These are phyloP conservation scores for Polydrusus tereticollis DNA, from an alignment of 2,888 invertebrate genomes.

Conservation along the genomic window DNA sequence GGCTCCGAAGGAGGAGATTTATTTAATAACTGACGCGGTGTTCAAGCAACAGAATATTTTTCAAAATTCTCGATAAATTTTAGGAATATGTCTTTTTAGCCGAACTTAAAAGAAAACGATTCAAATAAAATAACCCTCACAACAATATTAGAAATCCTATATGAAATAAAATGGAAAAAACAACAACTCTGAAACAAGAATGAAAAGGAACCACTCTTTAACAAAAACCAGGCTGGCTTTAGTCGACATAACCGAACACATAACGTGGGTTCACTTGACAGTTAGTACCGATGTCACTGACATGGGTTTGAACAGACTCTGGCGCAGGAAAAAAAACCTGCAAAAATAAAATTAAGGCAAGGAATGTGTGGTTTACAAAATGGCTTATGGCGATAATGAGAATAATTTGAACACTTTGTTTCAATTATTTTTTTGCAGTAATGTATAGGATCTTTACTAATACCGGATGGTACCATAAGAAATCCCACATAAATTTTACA, in stretches of 20 bases:
- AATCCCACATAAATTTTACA: too few species aligned
- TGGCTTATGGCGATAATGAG: too few species aligned
- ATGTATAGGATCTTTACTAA: too few species aligned
- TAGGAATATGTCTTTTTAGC: too few species aligned
- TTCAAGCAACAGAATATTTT: too few species aligned
- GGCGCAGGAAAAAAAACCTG: conserved; percentile 57
- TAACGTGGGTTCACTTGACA: neutral
- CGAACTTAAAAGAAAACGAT: too few species aligned
- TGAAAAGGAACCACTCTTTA: neutral
- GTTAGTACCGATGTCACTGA: conserved; percentile 24
- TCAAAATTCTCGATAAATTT: too few species aligned
- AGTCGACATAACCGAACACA: neutral
- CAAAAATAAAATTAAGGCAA: conserved; percentile 54
- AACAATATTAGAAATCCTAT: neutral
- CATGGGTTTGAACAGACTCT: conserved; percentile 52
- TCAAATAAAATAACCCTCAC: neutral
- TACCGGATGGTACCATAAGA: too few species aligned
- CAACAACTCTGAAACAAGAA: neutral
- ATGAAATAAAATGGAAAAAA: neutral
- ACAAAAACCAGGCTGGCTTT: neutral
- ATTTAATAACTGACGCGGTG: too few species aligned
- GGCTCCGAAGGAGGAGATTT: too few species aligned
- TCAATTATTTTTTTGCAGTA: too few species aligned
- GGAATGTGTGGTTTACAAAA: conserved; percentile 1
- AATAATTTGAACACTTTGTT: too few species aligned